Conservation (phyloP, 2,113 vertebrate species). For the Neotragus moschatus region DNA sequence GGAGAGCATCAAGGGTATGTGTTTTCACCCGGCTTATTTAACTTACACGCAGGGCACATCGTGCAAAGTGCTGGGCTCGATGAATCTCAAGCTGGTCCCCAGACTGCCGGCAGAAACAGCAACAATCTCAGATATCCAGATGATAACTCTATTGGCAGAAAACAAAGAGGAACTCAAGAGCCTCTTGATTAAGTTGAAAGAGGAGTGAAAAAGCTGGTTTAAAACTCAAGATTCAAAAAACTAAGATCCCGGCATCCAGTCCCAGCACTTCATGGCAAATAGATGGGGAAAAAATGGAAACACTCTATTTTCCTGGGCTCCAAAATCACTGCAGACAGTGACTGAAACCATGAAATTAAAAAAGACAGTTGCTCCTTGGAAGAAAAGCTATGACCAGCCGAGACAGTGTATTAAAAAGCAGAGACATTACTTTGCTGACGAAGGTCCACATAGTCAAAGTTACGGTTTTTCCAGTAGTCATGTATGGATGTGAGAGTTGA, state of each 20-base stretch:
- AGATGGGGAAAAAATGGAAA: neutral
- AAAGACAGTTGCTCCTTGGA: neutral
- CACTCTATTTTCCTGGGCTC: neutral
- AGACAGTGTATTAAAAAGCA: neutral
- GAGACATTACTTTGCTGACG: neutral
- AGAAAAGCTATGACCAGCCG: neutral
- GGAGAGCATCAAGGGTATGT: neutral
- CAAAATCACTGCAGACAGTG: neutral
- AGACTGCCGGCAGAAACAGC: neutral
- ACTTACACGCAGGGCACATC: neutral
- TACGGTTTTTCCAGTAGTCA: neutral
- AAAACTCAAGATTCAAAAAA: neutral
- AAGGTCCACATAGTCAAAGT: neutral
- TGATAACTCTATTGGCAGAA: neutral
- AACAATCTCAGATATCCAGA: neutral
- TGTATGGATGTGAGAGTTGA: neutral
- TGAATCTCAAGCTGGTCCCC: neutral
- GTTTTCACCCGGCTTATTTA: neutral
- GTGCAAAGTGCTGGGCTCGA: neutral
- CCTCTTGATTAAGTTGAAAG: neutral
- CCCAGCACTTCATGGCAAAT: neutral
- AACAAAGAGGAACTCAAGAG: neutral
- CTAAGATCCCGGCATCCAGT: too few relatives aligned
- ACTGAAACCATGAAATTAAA: neutral
- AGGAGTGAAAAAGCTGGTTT: neutral